A percentile compares a stretch with the other conserved stretches of the same genome.
Evolutionary conservation across 2,888 invertebrate genomes (phyloP).

Genomic region (Chironomus tentans): DNA sequence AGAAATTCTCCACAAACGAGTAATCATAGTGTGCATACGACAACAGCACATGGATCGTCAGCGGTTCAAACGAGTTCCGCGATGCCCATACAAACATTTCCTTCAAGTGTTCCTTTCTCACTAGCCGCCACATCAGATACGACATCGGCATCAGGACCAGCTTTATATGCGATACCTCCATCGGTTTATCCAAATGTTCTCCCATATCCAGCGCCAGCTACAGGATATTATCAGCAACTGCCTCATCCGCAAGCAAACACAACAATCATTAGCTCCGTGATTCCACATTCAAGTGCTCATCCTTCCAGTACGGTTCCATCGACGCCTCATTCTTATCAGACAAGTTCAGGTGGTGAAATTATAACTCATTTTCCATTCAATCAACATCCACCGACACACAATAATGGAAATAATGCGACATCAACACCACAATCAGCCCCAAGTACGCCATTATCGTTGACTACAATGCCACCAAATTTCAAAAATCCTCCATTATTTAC

Average conservation of each 20-base stretch:
- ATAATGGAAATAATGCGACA: conserved; percentile 28
- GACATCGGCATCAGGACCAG: background rate
- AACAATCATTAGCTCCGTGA: conserved; percentile 40
- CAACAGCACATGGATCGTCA: conserved; percentile 27
- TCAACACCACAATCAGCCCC: conserved; percentile 39
- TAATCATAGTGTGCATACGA: background rate
- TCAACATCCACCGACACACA: conserved; percentile 24
- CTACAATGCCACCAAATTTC: conserved; percentile 31
- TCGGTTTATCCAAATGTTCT: conserved; percentile 41
- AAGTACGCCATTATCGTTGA: conserved; percentile 38
- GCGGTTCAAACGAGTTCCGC: conserved; percentile 31
- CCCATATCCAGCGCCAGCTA: conserved; percentile 35
- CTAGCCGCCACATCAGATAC: conserved; percentile 24
- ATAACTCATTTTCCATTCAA: conserved; percentile 16
- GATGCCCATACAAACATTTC: conserved; percentile 31
- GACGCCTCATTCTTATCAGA: conserved; percentile 28
- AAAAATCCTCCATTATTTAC: conserved; percentile 40
- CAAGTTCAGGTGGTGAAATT: background rate
- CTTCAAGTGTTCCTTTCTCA: conserved; percentile 31
- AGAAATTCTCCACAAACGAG: conserved; percentile 35
- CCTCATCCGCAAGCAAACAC: conserved; percentile 37
- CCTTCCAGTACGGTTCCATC: conserved; percentile 30
- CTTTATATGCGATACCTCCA: conserved; percentile 40
- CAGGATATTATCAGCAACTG: conserved; percentile 34
- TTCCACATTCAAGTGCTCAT: conserved; percentile 28